These are phyloP conservation scores for Onychostoma macrolepis DNA, from an alignment of 2,113 vertebrate genomes.

Conservation along the genomic window DNA sequence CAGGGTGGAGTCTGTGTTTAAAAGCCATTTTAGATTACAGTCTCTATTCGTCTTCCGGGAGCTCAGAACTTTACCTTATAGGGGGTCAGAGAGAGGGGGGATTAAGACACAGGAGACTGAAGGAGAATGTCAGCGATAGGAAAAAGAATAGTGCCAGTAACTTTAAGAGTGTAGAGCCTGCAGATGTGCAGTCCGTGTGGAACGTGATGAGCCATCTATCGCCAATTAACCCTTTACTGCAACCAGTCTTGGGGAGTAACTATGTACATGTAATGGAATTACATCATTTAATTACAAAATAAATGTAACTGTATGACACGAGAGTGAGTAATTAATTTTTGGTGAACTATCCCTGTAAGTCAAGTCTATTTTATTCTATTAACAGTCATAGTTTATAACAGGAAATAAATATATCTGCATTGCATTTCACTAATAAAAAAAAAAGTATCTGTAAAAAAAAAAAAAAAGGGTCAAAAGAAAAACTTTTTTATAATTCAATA, in stretches of 20 bases:
- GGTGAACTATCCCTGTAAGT: no score
- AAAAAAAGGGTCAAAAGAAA: no score
- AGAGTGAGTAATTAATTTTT: no score
- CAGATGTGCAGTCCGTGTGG: neutral
- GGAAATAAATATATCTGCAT: neutral
- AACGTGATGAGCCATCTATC: neutral
- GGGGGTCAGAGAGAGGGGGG: conserved; percentile 49
- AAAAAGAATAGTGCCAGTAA: conserved; percentile 6
- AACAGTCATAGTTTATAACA: neutral
- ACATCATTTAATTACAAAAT: no score
- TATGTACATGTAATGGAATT: no score
- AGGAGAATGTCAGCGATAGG: neutral
- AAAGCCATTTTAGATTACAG: conserved; percentile 39
- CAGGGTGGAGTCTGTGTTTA: conserved; percentile 38
- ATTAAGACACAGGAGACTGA: conserved; percentile 19
- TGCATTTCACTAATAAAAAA: neutral
- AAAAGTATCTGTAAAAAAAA: neutral
- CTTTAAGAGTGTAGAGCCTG: neutral
- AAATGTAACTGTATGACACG: no score
- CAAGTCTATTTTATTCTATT: neutral
- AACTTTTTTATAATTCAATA: no score
- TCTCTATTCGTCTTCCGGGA: conserved; percentile 57
- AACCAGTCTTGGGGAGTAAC: neutral
- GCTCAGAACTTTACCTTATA: conserved; percentile 56
- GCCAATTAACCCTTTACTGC: conserved; percentile 2